Evolutionary conservation across 2,888 invertebrate species (phyloP), one percentile per base, ranked within the genome.

Genomic region (Orthonychiurus folsomi): DNA sequence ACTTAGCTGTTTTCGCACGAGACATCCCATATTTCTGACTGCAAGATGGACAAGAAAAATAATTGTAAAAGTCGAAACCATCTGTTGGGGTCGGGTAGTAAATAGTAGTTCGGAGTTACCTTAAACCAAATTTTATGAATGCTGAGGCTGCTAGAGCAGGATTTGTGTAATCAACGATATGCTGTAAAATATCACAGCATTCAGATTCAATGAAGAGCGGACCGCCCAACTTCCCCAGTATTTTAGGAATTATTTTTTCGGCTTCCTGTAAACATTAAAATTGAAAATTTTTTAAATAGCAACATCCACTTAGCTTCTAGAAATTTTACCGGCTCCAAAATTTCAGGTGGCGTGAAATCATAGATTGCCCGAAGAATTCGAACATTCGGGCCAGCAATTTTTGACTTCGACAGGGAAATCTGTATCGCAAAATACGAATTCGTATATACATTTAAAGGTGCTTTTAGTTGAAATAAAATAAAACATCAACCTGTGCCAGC

Each of bases 191-290:
- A 47, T 58, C 59, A 24, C 54, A 59, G 3, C 59, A 50, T 62
- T 62, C 62, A n/a, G 50, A 54, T 23, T 62, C 62, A 55, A 62
- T 62, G 23, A 59, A 62, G 48, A 53, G 50, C 1, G 59, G 58
- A 15, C 59, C 58, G 2, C 62, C 62, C 15, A 50, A 23, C 50
- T 52, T 52, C 3, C 24, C 52, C 5, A 52, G 52, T 23, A 52
- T 12, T 20, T 12, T 20, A 5, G 20, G 52, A 23, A 52, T 52
- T 12, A 52, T 37, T 37, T 15, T 37, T 15, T 37, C 37, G 37
- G 37, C 37, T 37, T 37, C 37, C 37, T 37, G 15, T 37, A 5
- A 37, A 15, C 37, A 37, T 5, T 5, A 37, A 37, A 37, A 37
- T 37, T 37, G 15, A 9, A 37, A 9, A 9, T 37, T 9, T 9